phyloP scores from a whole-genome alignment of 2,888 invertebrate species.

The Periphyllus acericola region DNA sequence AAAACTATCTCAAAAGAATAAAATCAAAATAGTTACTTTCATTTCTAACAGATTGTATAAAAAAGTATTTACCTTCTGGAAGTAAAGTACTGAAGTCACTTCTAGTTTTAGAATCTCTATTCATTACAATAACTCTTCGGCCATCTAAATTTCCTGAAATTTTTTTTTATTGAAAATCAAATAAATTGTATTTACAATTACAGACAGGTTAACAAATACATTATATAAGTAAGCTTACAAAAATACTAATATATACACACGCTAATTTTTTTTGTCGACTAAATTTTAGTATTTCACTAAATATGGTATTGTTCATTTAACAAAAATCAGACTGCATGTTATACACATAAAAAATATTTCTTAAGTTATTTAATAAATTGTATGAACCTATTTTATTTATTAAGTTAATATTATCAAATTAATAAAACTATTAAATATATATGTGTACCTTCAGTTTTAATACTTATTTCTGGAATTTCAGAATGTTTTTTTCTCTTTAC shows the following conservation, averaged over 20 bases:
- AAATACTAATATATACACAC: not conserved
- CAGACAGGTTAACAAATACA: not conserved
- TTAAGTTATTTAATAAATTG: not conserved
- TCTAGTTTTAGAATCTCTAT: slow-evolving; percentile 40
- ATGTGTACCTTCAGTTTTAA: slow-evolving; percentile 51
- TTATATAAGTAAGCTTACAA: not conserved
- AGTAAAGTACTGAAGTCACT: slow-evolving; percentile 5
- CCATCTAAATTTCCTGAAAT: slow-evolving; percentile 44
- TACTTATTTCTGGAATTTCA: slow-evolving; percentile 52
- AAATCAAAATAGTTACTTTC: too few species aligned
- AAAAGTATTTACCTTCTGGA: slow-evolving; percentile 27
- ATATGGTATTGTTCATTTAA: too few species aligned
- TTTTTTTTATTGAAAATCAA: not conserved
- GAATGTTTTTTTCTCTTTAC: slow-evolving; percentile 41
- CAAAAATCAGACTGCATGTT: not conserved
- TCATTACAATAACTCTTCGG: slow-evolving; percentile 57
- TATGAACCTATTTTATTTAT: not conserved
- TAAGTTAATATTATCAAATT: not conserved
- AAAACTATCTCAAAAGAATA: too few species aligned
- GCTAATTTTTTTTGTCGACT: too few species aligned
- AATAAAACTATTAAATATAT: too few species aligned
- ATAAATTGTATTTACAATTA: not conserved
- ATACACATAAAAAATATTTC: not conserved
- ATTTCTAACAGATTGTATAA: too few species aligned
- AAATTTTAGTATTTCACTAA: too few species aligned